These are phyloP conservation scores for Paracyclopina nana DNA, from an alignment of 1,140 invertebrate genomes.

Conservation along the genomic window DNA sequence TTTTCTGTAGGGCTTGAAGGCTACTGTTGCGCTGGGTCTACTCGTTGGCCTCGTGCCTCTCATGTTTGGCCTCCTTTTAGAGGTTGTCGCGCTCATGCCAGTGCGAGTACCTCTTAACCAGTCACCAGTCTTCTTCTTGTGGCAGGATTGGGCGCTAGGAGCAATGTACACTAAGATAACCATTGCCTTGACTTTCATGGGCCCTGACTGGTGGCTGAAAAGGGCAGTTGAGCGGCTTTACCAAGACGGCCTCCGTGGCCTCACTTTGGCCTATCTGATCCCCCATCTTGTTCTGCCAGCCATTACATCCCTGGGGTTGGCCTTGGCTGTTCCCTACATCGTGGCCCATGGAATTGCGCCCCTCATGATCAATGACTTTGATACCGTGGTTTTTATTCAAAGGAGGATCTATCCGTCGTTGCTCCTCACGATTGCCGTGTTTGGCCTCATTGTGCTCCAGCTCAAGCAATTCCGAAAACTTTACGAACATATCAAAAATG, in stretches of 20 bases:
- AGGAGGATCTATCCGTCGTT: constrained; percentile 80
- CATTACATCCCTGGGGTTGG: constrained; percentile 61
- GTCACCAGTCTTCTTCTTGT: constrained; percentile 76
- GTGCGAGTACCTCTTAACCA: constrained; percentile 78
- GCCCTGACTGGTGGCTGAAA: constrained; percentile 81
- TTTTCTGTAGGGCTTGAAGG: constrained; percentile 25
- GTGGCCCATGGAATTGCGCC: constrained; percentile 63
- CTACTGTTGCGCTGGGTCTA: constrained; percentile 44
- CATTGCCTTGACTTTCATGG: constrained; percentile 91
- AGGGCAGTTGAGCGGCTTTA: constrained; percentile 62
- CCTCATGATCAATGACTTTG: constrained; percentile 31
- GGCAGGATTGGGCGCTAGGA: constrained; percentile 80
- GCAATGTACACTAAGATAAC: constrained; percentile 94
- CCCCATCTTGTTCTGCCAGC: constrained; percentile 66
- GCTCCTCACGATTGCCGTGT: constrained; percentile 43
- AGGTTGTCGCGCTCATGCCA: constrained; percentile 76
- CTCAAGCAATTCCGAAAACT: constrained; percentile 76
- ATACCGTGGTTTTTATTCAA: constrained; percentile 19
- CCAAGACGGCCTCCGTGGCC: constrained; percentile 71
- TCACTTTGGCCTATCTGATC: constrained; percentile 71
- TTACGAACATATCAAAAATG: constrained; percentile 97
- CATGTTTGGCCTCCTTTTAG: constrained; percentile 71
- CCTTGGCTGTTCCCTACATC: constrained; percentile 71
- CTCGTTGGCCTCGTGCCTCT: constrained; percentile 77
- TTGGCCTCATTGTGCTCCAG: constrained; percentile 51